These are phyloP conservation scores for Sternarchorhynchus goeldii DNA, from an alignment of 2,797 vertebrate species.

Conservation along the genomic window DNA sequence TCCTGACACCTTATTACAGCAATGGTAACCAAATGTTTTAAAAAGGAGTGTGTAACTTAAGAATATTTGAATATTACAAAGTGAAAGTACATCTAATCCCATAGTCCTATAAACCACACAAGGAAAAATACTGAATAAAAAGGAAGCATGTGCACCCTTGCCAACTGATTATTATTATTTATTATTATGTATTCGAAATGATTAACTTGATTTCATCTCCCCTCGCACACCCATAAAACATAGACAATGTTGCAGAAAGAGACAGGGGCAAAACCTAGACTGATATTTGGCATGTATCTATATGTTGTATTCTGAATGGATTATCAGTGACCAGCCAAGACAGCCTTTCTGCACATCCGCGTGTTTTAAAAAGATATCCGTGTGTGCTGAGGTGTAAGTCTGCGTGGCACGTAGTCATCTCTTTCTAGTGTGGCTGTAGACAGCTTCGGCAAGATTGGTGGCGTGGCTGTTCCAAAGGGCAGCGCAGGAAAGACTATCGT, in stretches of 20 bases:
- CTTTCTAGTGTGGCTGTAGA: neutral
- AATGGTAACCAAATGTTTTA: no score
- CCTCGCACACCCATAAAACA: no score
- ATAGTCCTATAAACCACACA: no score
- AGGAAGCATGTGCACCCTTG: no score
- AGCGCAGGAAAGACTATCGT: constrained; percentile 15
- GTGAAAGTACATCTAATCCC: no score
- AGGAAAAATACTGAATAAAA: no score
- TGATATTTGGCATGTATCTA: neutral
- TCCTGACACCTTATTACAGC: no score
- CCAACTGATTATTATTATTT: no score
- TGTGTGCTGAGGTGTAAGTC: constrained; percentile 33
- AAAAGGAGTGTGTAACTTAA: no score
- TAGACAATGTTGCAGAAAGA: neutral
- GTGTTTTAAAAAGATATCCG: constrained; percentile 42
- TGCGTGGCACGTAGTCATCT: constrained; percentile 26
- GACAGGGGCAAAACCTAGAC: neutral
- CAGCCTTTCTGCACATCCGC: constrained; percentile 26
- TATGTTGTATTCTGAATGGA: constrained; percentile 44
- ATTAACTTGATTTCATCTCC: no score
- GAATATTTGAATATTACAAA: no score
- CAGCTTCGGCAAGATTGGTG: constrained; percentile 28
- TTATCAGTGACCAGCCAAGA: neutral
- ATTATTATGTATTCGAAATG: no score
- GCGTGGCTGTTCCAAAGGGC: constrained; percentile 67